Evolutionary conservation across 2,797 vertebrate genomes (phyloP).

Genomic region (Aeoliscus strigatus): DNA sequence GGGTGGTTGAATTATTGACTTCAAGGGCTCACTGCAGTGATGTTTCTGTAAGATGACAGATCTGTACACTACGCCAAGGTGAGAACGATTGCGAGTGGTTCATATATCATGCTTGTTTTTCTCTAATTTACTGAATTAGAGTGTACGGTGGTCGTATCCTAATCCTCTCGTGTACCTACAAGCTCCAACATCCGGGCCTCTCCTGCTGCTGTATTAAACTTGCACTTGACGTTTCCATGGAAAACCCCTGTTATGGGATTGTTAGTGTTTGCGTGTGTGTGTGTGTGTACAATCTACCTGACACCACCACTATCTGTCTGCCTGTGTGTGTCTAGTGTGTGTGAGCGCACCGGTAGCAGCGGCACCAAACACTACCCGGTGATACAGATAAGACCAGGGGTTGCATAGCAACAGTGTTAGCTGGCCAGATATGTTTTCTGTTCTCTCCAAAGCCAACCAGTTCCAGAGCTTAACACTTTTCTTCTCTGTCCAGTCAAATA

Average conservation of each 20-base stretch:
- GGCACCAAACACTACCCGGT: slow-evolving; percentile 56
- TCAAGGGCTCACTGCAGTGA: slow-evolving; percentile 8
- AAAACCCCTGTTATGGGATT: no score
- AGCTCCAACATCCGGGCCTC: no score
- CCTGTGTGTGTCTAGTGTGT: slow-evolving; percentile 35
- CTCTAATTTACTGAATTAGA: no score
- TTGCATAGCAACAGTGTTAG: slow-evolving; percentile 80
- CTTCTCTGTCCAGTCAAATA: slow-evolving; percentile 47
- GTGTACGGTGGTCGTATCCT: no score
- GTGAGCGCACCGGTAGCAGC: slow-evolving; percentile 47
- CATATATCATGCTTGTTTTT: no score
- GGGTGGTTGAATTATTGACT: slow-evolving; percentile 11
- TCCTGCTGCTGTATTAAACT: no score
- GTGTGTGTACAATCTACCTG: slow-evolving; percentile 10
- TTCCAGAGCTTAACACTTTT: slow-evolving; percentile 53
- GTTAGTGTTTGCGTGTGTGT: slow-evolving; percentile 10
- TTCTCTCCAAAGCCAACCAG: slow-evolving; percentile 57
- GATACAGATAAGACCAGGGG: slow-evolving; percentile 61
- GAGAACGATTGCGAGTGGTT: no score
- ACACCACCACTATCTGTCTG: no score
- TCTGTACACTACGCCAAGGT: no score
- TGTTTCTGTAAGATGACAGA: slow-evolving; percentile 4
- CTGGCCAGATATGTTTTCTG: slow-evolving; percentile 71
- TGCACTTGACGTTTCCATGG: no score
- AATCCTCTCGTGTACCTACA: no score